phyloP scores from a whole-genome alignment of 2,888 invertebrate genomes.

The Chaitophorus viminalis region DNA sequence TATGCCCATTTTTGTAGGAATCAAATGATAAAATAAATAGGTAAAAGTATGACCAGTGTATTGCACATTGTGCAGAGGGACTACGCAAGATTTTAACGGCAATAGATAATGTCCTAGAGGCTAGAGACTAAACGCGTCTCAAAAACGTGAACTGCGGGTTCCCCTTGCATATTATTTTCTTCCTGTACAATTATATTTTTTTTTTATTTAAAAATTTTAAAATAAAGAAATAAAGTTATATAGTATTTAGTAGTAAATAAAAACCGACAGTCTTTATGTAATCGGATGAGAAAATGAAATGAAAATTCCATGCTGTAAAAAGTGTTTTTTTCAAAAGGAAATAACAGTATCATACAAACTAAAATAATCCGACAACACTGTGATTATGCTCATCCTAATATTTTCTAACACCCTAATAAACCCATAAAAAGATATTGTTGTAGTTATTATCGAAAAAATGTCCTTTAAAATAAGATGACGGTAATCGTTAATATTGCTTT shows the following conservation, averaged over 20 bases:
- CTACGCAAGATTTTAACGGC: not conserved
- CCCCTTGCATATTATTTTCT: not conserved
- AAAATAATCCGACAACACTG: not conserved
- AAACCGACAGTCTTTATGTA: not conserved
- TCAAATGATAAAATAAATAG: slow-evolving; percentile 57
- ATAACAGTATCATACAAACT: not conserved
- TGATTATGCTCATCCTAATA: not conserved
- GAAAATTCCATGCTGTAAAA: not conserved
- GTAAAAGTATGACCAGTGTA: slow-evolving; percentile 43
- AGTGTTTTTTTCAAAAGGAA: not conserved
- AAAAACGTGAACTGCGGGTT: slow-evolving; percentile 6
- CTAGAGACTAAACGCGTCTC: not conserved
- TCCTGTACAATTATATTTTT: not conserved
- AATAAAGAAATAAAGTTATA: not conserved
- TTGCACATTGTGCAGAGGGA: not conserved
- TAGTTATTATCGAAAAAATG: not conserved
- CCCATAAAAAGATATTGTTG: not conserved
- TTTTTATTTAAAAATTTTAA: not conserved
- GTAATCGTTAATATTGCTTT: not conserved
- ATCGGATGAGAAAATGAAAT: not conserved
- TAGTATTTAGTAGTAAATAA: not conserved
- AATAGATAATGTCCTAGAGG: slow-evolving; percentile 4
- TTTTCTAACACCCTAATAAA: not conserved
- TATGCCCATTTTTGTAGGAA: slow-evolving; percentile 33
- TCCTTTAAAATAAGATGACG: not conserved